phyloP scores from a whole-genome alignment of 2,797 vertebrate genomes.

The Enteromius fasciolatus region DNA sequence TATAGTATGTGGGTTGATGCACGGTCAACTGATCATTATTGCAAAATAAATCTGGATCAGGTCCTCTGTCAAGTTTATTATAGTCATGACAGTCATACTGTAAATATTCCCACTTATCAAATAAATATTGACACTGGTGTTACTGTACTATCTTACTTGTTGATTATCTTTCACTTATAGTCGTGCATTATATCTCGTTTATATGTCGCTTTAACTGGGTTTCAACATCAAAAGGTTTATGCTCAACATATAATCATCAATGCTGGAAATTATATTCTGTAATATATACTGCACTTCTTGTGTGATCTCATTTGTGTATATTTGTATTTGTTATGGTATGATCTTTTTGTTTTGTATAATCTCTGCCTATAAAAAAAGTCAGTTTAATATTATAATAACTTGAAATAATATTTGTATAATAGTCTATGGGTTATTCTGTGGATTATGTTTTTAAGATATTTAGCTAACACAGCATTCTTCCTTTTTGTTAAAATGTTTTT shows the following conservation, averaged over 20 bases:
- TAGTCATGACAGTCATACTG: not conserved
- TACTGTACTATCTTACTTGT: not conserved
- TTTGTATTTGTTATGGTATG: too few species aligned
- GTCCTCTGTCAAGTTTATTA: not conserved
- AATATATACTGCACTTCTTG: not conserved
- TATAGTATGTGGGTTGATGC: not conserved
- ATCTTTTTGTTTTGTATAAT: not conserved
- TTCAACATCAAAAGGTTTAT: not conserved
- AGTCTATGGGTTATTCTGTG: not conserved
- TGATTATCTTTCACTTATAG: not conserved
- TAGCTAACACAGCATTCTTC: not conserved
- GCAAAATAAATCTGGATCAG: not conserved
- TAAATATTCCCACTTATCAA: slow-evolving; percentile 6
- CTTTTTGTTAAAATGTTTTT: not conserved
- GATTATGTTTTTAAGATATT: not conserved
- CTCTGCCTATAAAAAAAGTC: not conserved
- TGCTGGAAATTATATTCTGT: too few species aligned
- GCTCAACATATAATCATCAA: not conserved
- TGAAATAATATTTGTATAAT: not conserved
- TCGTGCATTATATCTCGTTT: not conserved
- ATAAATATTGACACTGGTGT: not conserved
- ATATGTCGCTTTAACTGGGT: not conserved
- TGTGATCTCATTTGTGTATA: not conserved
- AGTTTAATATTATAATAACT: too few species aligned
- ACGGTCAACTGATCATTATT: not conserved